Evolutionary conservation across 2,113 vertebrate genomes (phyloP).

Genomic region (Tychaedon coryphoeus): DNA sequence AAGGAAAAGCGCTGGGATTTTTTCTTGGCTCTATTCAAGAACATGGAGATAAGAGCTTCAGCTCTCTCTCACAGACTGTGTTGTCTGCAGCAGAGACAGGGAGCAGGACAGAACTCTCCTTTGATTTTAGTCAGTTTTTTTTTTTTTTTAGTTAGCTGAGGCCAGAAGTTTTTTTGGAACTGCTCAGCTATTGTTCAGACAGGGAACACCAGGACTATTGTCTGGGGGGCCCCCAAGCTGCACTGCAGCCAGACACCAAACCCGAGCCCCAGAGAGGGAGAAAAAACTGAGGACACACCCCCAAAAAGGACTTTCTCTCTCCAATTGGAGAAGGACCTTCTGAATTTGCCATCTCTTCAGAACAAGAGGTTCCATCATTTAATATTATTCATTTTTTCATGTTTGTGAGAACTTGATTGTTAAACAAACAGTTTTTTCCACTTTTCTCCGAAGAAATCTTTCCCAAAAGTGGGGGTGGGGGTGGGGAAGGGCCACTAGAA

Average conservation of each 20-base stretch:
- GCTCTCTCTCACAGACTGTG: too few relatives aligned
- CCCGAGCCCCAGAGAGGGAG: neutral
- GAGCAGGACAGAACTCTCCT: neutral
- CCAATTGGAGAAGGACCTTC: too few relatives aligned
- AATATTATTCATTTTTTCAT: neutral
- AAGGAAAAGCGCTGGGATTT: neutral
- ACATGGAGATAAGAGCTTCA: neutral
- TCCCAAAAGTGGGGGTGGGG: fast-evolving
- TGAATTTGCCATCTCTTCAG: neutral
- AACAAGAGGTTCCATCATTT: neutral
- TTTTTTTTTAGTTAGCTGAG: neutral
- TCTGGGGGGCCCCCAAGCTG: neutral
- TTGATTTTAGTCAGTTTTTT: neutral
- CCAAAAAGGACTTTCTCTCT: neutral
- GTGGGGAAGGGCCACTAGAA: fast-evolving
- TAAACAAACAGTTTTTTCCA: neutral
- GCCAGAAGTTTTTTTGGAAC: neutral
- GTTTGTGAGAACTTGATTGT: neutral
- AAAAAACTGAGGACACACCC: neutral
- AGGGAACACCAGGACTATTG: neutral
- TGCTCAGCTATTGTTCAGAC: neutral
- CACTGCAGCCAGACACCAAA: fast-evolving
- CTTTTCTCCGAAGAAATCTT: neutral
- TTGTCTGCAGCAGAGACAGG: neutral
- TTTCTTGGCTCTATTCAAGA: fast-evolving